These are phyloP conservation scores for Drosophila paracracens DNA, from an alignment of 2,888 invertebrate genomes.

Conservation along the genomic window DNA sequence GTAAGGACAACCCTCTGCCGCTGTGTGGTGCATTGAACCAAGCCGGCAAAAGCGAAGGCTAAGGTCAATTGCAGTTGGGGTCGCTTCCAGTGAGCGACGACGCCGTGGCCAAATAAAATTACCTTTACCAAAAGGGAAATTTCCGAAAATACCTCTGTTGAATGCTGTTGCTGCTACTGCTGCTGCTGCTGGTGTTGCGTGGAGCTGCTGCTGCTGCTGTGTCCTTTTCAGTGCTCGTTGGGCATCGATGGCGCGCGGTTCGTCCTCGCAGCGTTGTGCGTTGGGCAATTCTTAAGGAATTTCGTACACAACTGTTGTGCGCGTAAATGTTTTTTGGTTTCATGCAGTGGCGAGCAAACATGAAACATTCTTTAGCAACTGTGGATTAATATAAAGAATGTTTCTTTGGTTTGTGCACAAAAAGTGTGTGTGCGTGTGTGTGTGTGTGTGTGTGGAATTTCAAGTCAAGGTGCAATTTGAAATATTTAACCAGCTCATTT, in stretches of 20 bases:
- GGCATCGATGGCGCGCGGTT: constrained; percentile 65
- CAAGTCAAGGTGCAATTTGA: constrained; percentile 16
- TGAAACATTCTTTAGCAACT: constrained; percentile 69
- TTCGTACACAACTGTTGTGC: constrained; percentile 11
- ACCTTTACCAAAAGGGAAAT: constrained; percentile 48
- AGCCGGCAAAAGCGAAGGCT: constrained; percentile 78
- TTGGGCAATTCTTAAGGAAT: constrained; percentile 10
- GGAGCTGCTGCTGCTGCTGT: constrained; percentile 1
- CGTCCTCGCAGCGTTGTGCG: constrained; percentile 21
- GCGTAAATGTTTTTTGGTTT: constrained; percentile 49
- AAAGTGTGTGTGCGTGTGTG: constrained; percentile 6
- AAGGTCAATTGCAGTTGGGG: constrained; percentile 75
- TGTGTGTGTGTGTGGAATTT: constrained; percentile 11
- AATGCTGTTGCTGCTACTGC: constrained; percentile 30
- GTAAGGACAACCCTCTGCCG: constrained; percentile 40
- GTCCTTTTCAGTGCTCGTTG: constrained; percentile 57
- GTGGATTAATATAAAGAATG: constrained; percentile 76
- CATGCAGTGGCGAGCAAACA: constrained; percentile 26
- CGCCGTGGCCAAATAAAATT: constrained; percentile 24
- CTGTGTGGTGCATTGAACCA: constrained; percentile 67
- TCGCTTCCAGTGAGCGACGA: constrained; percentile 64
- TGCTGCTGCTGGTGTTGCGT: not conserved
- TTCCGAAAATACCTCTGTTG: constrained; percentile 43
- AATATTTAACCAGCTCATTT: constrained; percentile 49
- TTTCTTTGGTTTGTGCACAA: constrained; percentile 30